Conservation (phyloP, 1,140 invertebrate genomes). For the Neoseiulus cucumeris region DNA sequence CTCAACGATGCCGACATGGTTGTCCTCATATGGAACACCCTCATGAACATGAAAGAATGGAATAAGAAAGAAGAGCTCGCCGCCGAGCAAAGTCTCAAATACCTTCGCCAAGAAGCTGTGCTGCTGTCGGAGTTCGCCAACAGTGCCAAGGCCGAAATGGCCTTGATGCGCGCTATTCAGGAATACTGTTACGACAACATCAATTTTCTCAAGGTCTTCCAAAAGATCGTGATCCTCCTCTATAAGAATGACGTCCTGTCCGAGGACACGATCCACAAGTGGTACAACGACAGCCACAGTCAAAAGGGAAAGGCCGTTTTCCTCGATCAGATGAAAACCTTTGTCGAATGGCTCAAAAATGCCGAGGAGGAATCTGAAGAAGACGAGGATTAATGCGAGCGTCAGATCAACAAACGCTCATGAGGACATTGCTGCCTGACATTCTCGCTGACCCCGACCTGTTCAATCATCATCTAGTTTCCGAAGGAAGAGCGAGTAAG, state of each 20-base stretch:
- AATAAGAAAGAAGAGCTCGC: conserved; percentile 93
- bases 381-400: conserved; percentile 6
- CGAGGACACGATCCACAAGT: conserved; percentile 75
- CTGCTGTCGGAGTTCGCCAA: conserved; percentile 62
- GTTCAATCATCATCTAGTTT: too few species aligned
- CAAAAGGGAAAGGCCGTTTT: conserved; percentile 89
- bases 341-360: conserved; percentile 86
- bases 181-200: conserved; percentile 97
- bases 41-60: conserved; percentile 88
- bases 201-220: conserved; percentile 96
- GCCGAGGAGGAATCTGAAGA: conserved; percentile 53
- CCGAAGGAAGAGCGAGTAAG: too few species aligned
- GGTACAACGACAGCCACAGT: conserved; percentile 78
- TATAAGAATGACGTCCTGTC: conserved; percentile 85
- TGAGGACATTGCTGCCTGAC: too few species aligned
- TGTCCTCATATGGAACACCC: conserved; percentile 56
- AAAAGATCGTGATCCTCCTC: conserved; percentile 83
- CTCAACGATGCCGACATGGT: conserved; percentile 77
- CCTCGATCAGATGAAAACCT: conserved; percentile 90
- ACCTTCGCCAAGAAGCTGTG: conserved; percentile 55
- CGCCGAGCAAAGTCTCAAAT: conserved; percentile 77
- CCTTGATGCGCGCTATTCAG: conserved; percentile 70
- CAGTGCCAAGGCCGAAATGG: conserved; percentile 60
- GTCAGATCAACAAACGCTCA: too few species aligned
- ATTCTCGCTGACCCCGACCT: too few species aligned